Conservation (phyloP, 2,797 vertebrate species). For the Ateles fusciceps region DNA sequence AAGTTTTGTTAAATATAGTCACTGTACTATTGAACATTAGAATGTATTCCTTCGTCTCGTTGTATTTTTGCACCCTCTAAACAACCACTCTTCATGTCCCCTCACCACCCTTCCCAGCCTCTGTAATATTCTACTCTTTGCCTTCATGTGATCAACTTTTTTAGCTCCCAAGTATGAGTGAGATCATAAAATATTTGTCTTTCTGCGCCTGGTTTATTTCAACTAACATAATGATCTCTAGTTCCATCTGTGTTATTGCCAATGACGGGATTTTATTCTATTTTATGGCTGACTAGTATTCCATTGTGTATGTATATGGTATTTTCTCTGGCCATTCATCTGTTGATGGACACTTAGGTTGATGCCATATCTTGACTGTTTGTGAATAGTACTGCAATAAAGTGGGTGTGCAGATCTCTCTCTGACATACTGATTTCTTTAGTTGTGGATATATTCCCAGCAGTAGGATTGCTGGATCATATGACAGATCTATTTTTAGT, state of each 20-base stretch:
- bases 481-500: background rate
- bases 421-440: background rate
- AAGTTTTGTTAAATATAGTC: background rate
- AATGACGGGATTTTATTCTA: background rate
- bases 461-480: background rate
- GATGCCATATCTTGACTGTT: background rate
- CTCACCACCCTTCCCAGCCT: background rate
- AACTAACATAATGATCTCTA: background rate
- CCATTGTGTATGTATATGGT: background rate
- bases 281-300: background rate
- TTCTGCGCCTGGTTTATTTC: background rate
- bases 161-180: background rate
- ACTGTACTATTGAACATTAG: background rate
- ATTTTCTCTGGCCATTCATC: background rate
- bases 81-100: background rate
- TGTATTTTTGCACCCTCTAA: background rate
- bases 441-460: background rate
- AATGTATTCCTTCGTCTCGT: background rate
- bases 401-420: background rate
- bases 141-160: background rate
- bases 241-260: background rate
- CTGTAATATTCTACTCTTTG: background rate
- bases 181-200: background rate
- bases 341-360: background rate
- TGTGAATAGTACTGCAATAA: background rate